Base-by-base conservation (phyloP, 1,140 invertebrate species). In the Liolophura sinensis region DNA sequence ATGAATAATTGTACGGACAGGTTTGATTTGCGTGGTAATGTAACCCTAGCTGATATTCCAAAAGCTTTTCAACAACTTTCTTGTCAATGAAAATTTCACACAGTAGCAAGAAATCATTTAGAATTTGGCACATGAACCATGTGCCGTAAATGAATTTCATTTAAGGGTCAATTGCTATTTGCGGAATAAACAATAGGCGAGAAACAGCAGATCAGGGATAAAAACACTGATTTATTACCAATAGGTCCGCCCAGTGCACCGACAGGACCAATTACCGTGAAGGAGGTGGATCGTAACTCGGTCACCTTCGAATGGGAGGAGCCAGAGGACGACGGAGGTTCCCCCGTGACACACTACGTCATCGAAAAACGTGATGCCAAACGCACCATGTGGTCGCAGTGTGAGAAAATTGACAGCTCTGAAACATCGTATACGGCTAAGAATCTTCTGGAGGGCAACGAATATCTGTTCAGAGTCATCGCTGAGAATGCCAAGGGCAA, bases 391-490 rank as follows among this genome's bases (percentile, higher is more conserved):
- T 99, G 97, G 97, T 93, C 95, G 78, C 90, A 93, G 61, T 62
- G 78, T 31, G 79, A 73, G 62, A 78, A 69, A 48, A 63, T 76
- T 12, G 48, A 55, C 47, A 65, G 75, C 40, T 63, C 70, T 11
- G 55, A 62, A 11, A 73, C 69, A 0, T 92, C 90, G 68, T 96
- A 93, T 81, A 95, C 91, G 0, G 94, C 96, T 0, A 91, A 92
- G 76, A 91, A 93, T 72, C 84, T 99, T 14, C 91, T 70, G n/a
- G 78, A 72, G 83, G 90, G 14, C 88, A 92, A 65, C 91, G 94
- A 25, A 90, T 99, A 98, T 79, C 93, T 98, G 83, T 99, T 99
- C 88, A 89, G 96, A 66, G 92, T 99, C 0, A 81, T 85, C 54
- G 97, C 97, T 47, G 78, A 74, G 56, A 99, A 99, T 84, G 94